Conservation (phyloP, 2,888 invertebrate species). For the Micoletzkya japonica region DNA sequence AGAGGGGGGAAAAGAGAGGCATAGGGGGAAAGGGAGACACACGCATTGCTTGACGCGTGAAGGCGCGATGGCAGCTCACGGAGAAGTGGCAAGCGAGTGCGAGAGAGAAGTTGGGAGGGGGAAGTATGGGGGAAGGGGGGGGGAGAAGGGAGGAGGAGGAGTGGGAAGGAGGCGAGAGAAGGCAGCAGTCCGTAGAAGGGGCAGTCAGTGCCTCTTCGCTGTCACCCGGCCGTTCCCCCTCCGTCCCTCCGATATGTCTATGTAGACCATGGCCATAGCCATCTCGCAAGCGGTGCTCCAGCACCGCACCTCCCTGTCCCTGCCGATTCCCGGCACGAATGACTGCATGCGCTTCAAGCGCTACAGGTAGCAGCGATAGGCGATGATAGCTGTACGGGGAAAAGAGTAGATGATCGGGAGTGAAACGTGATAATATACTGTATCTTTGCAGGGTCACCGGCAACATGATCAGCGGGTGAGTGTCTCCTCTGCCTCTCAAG, state of each 20-base stretch:
- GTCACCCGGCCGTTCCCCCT: background rate
- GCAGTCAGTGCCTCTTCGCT: background rate
- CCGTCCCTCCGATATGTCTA: background rate
- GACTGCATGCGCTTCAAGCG: slow-evolving; percentile 47
- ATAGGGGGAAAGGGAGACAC: slow-evolving; percentile 11
- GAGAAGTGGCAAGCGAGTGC: background rate
- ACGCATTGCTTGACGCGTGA: no score
- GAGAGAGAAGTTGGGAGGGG: no score
- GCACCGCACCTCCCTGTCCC: slow-evolving; percentile 42
- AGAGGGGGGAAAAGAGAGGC: background rate
- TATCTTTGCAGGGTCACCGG: slow-evolving; percentile 55
- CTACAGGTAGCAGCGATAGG: slow-evolving; percentile 11
- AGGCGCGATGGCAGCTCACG: background rate
- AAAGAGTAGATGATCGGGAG: background rate
- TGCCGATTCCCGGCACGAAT: slow-evolving; percentile 37
- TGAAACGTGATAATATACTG: background rate
- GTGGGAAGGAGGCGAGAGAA: background rate
- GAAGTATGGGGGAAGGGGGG: no score
- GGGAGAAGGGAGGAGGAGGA: no score
- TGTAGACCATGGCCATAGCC: slow-evolving; percentile 44
- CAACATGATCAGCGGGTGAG: slow-evolving; percentile 63
- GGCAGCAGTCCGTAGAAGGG: background rate
- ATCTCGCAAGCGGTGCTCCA: slow-evolving; percentile 52
- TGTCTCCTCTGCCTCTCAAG: no score
- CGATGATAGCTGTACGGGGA: background rate